Base-by-base conservation (phyloP, 2,888 invertebrate species). In the Pandemis heparana region DNA sequence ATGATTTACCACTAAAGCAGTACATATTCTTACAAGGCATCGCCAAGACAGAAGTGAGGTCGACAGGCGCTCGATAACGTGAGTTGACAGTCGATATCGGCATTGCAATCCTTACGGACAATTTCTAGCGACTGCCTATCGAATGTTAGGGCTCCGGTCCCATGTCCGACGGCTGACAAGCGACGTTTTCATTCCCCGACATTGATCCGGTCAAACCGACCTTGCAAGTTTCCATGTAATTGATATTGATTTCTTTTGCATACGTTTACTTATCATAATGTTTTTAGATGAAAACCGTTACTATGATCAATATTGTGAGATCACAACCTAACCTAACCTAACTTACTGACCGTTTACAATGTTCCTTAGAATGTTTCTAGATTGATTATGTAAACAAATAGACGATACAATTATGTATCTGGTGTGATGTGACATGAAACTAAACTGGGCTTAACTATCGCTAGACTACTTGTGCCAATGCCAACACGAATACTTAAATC, bases 211-310 rank as follows among this genome's bases (percentile, higher is more conserved):
- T 23, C 61, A 32, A 32, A 16, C 23, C 12, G 56, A 18, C 70
- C 56, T 71, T 48, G 64, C 46, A 48, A 61, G n/a, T 39, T 48
- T 14, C 32, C 38, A n/a, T 61, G 10, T 70, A 63, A 63, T 70
- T 56, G 62, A 63, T 70, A 63, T 70, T 53, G 70, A 70, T 70
- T 53, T n/a, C 18, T 70, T 70, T 53, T 18, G 51, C n/a, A 51
- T 43, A 39, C 53, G 10, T 18, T 8, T 56, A 23, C 23, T 32
- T 2, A 32, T 0, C 23, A 32, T 32, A 32, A 32, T 32, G 23
- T 32, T 32, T 32, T 4, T 32, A 32, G 23, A 2, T 32, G 23
- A 32, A 32, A 32, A 32, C 23, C 23, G 23, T 32, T 32, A 32
- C 23, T 32, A 32, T 32, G 23, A 32, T 32, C 23, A 32, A 32